Evolutionary conservation across 2,113 vertebrate genomes (phyloP), one percentile per base, ranked within the genome.

Genomic region (Lucifuga dentata): DNA sequence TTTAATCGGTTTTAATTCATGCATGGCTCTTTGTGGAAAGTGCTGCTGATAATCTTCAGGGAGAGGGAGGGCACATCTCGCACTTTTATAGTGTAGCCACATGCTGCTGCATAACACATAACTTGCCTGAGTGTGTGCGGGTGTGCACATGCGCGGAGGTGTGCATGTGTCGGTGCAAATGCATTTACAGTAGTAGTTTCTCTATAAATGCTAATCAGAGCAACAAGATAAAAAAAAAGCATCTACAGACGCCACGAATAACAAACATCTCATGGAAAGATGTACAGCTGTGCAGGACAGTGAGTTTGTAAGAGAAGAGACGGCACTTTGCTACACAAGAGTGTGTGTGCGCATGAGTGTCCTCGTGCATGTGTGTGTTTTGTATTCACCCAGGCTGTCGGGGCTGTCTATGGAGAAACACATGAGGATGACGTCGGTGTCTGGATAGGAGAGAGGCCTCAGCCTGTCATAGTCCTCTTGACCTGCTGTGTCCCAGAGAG

Each of bases 301-400:
- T n/a, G n/a, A n/a, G n/a, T n/a, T n/a, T n/a, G n/a, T n/a, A n/a
- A n/a, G n/a, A n/a, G n/a, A n/a, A 3, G 2, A 24, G 4, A 13
- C n/a, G 2, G 13, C 21, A 11, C 39, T 72, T 38, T 43, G n/a
- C 5, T 26, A 53, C 13, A 51, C 15, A 21, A 16, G 8, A 51
- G 17, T 41, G 38, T 29, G 19, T n/a, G 15, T 39, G 24, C 57
- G 53, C 12, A 36, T 33, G 21, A n/a, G n/a, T n/a, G n/a, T n/a
- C n/a, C n/a, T n/a, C n/a, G n/a, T n/a, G n/a, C n/a, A n/a, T 51
- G 41, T 0, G 17, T 20, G 10, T n/a, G 32, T 26, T 20, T 19
- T 45, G 20, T 20, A 52, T 93, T 90, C 88, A 98, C 97, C 98
- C 29, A 99, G 93, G 88, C 97, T 99, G 91, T 94, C 93, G 13